Evolutionary conservation across 2,888 invertebrate genomes (phyloP), one percentile per base, ranked within the genome.

Genomic region (Pyrrhia umbra): DNA sequence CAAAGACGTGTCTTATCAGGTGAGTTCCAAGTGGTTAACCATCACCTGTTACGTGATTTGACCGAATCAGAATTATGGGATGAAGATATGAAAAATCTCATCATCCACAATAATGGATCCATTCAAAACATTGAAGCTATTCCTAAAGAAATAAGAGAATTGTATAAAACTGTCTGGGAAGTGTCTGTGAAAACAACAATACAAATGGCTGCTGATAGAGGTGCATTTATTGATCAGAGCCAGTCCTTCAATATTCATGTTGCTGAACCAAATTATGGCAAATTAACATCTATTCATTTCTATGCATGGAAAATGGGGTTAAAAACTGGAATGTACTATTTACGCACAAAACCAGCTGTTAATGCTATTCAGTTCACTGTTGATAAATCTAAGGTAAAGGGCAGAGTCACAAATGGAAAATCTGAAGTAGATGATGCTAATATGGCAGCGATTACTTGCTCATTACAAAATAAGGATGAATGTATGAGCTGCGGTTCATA

Each of bases 241-340:
- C 99, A 99, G 88, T 99, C 99, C 0, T 96, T 99, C 80, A 99
- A 99, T 90, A 97, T 99, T 74, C 99, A 99, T 91, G 98, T 99
- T 62, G 99, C 98, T 5, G 97, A 98, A 87, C 98, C 99, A 5
- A 98, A 97, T 85, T 98, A 98, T 87, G 98, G 98, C 5, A 98
- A 98, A 88, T 95, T 99, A 57, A 98, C 99, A 1, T 99, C 99
- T 2, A 99, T 99, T 96, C 99, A 99, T 92, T 99, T 99, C 91
- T 98, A 98, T 89, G 98, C 98, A 0, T 99, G 99, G 99, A 97
- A 98, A 93, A 96, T 97, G 92, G 99, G 99, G 2, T 95, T 99
- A 62, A 99, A 99, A 94, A 99, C 99, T 1, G 99, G 99, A 52
- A 99, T 99, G 99, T 99, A 99, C 91, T 99, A 99, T 89, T 95